Evolutionary conservation across 2,888 invertebrate species (phyloP).

Genomic region (Volucella bombylans): DNA sequence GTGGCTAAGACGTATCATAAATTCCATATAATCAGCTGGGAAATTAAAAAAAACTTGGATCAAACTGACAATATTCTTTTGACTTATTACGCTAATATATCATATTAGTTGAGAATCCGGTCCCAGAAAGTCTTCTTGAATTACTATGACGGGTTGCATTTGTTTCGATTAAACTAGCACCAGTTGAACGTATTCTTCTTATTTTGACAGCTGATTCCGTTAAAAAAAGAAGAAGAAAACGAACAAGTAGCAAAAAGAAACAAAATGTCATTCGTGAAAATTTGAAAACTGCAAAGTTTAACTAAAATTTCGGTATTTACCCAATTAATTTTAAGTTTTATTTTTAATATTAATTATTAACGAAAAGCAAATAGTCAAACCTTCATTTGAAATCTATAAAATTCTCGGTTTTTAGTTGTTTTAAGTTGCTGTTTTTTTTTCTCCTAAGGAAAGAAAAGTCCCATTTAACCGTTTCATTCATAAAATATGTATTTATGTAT

Average conservation of each 20-base stretch:
- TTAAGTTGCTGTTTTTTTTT: conserved; percentile 7
- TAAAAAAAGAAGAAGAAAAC: conserved; percentile 8
- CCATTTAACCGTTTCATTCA: conserved; percentile 14
- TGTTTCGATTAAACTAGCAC: background rate
- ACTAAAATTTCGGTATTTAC: conserved; percentile 63
- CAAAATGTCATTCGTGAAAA: conserved; percentile 71
- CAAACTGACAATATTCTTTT: no score
- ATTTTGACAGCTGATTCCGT: conserved; percentile 37
- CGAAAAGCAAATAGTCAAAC: conserved; percentile 13
- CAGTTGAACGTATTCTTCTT: conserved; percentile 18
- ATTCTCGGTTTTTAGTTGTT: background rate
- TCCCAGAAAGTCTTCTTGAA: no score
- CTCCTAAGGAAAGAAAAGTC: conserved; percentile 1
- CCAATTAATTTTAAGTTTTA: conserved; percentile 55
- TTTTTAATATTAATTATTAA: conserved; percentile 42
- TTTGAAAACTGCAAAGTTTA: conserved; percentile 58
- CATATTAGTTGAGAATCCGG: no score
- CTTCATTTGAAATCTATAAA: background rate
- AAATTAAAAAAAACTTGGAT: no score
- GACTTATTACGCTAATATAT: no score
- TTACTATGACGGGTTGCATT: background rate
- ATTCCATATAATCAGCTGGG: no score
- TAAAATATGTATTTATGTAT: conserved; percentile 41
- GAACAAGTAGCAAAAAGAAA: conserved; percentile 23
- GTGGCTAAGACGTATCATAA: no score